These are phyloP conservation scores for Oligia latruncula DNA, from an alignment of 2,888 invertebrate species.

Conservation along the genomic window DNA sequence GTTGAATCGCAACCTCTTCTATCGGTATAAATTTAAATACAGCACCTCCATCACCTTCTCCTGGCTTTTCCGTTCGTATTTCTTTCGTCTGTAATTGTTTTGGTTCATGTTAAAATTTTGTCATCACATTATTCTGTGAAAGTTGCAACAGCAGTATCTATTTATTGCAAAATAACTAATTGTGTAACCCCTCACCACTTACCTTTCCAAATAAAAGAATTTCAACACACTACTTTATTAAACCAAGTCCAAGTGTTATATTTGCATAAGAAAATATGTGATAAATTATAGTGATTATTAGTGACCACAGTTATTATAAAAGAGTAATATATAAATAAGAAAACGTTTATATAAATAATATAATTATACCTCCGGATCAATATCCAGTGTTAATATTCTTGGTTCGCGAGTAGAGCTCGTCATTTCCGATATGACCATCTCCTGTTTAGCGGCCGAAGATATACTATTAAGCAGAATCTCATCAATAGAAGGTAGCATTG, in stretches of 20 bases:
- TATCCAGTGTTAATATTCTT: constrained; percentile 91
- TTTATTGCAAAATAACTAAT: constrained; percentile 41
- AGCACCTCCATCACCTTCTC: constrained; percentile 80
- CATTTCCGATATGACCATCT: constrained; percentile 89
- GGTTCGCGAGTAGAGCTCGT: constrained; percentile 88
- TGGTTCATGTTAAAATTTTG: constrained; percentile 60
- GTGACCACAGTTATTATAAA: constrained; percentile 61
- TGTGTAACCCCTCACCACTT: constrained; percentile 80
- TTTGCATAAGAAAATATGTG: constrained; percentile 62
- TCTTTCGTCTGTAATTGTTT: constrained; percentile 88
- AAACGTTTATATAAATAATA: constrained; percentile 77
- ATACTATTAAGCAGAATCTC: constrained; percentile 91
- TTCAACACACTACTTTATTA: constrained; percentile 58
- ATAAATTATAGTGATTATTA: constrained; percentile 60
- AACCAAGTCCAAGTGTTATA: constrained; percentile 65
- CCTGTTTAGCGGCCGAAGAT: constrained; percentile 91
- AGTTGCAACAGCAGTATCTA: constrained; percentile 35
- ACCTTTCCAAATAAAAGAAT: constrained; percentile 70
- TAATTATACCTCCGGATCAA: constrained; percentile 91
- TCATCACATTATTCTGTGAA: constrained; percentile 15
- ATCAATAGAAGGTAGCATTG: constrained; percentile 91
- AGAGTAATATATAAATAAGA: constrained; percentile 69
- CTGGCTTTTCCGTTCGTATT: constrained; percentile 88
- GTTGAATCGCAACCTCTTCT: constrained; percentile 83
- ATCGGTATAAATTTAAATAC: constrained; percentile 88